Conservation (phyloP, 2,113 vertebrate species). For the Mugil cephalus region DNA sequence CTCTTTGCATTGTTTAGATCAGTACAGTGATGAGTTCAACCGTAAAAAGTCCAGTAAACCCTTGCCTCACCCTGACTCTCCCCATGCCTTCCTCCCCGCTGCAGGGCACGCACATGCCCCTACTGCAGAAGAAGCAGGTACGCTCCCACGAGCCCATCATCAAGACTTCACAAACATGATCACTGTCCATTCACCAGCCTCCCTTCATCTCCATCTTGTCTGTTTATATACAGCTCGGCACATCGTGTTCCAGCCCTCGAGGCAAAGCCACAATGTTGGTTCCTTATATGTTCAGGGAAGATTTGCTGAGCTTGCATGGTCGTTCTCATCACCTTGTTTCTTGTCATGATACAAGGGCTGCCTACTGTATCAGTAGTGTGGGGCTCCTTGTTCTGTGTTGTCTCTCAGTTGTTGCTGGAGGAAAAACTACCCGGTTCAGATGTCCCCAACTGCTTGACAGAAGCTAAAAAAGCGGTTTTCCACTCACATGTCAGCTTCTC, state of each 20-base stretch:
- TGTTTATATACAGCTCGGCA: conserved; percentile 33
- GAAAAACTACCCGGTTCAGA: not conserved
- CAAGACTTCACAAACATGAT: conserved; percentile 11
- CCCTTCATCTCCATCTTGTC: conserved; percentile 53
- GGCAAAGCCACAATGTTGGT: conserved; percentile 27
- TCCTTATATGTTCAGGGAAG: conserved; percentile 10
- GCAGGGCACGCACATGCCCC: conserved; percentile 84
- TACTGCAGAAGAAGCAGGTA: conserved; percentile 87
- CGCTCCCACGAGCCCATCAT: conserved; percentile 27
- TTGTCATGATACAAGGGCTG: conserved; percentile 24
- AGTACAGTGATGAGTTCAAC: too few relatives aligned
- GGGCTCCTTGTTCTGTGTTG: conserved; percentile 6
- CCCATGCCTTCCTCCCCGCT: conserved; percentile 60
- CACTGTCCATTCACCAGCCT: conserved; percentile 32
- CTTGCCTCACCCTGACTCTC: conserved; percentile 42
- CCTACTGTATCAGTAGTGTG: conserved; percentile 25
- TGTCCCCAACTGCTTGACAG: conserved; percentile 28
- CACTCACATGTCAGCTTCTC: not conserved
- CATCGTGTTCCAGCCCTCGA: conserved; percentile 17
- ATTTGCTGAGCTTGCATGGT: conserved; percentile 50
- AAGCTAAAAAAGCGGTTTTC: not conserved
- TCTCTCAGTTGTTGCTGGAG: not conserved
- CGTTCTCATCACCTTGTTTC: conserved; percentile 19
- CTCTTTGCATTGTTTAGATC: not conserved
- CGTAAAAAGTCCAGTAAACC: not conserved